These are phyloP conservation scores for Heteractis magnifica DNA, from an alignment of 92 coral and sea anemone species.

Conservation along the genomic window DNA sequence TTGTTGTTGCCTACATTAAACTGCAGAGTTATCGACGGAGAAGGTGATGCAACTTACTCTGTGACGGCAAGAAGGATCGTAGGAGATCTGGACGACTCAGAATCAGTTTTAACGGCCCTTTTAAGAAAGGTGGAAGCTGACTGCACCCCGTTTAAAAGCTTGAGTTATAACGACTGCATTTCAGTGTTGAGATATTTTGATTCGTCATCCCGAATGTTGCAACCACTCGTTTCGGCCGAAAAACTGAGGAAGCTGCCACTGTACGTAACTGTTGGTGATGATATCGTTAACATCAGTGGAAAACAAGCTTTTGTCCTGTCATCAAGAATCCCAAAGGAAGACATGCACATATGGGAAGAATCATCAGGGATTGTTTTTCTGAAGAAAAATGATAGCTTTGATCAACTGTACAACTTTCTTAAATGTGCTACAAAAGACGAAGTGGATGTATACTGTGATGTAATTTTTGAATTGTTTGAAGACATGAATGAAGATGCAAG, in stretches of 20 bases:
- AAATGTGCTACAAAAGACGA: slow-evolving; percentile 33
- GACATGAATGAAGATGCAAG: slow-evolving; percentile 21
- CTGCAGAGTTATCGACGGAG: neutral
- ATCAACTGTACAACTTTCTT: slow-evolving; percentile 37
- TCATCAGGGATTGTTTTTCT: slow-evolving; percentile 37
- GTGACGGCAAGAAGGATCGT: slow-evolving; percentile 39
- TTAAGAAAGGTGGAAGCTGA: slow-evolving; percentile 20
- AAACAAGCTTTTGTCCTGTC: slow-evolving; percentile 32
- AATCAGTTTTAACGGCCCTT: slow-evolving; percentile 37
- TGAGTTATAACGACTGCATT: neutral
- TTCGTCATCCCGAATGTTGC: neutral
- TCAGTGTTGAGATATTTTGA: slow-evolving; percentile 48
- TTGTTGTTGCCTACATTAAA: slow-evolving; percentile 61
- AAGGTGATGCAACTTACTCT: neutral
- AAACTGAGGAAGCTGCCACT: slow-evolving; percentile 51
- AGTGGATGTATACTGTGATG: slow-evolving; percentile 61
- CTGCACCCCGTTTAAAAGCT: neutral
- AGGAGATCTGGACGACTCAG: slow-evolving; percentile 42
- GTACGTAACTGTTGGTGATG: slow-evolving; percentile 40
- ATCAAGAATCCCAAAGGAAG: slow-evolving; percentile 27
- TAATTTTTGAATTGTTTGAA: slow-evolving; percentile 40
- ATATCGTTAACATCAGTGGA: slow-evolving; percentile 12
- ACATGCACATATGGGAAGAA: slow-evolving; percentile 32
- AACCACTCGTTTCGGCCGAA: neutral
- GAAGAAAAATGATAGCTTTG: neutral